Conservation (phyloP, 2,888 invertebrate genomes). For the Limenitis arthemis region DNA sequence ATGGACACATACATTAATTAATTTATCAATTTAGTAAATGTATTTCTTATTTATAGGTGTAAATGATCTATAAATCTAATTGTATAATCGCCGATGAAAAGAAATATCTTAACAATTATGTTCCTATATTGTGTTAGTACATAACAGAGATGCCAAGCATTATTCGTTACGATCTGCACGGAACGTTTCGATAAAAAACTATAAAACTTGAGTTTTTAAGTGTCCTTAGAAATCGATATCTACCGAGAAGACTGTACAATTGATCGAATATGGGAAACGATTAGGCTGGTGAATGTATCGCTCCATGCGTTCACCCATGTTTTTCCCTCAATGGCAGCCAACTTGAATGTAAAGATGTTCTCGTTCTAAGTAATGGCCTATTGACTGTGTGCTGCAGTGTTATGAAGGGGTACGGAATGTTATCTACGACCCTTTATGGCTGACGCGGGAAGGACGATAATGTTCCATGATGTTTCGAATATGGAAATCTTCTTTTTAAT, state of each 20-base stretch:
- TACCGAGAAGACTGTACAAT: not conserved
- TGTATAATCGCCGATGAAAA: too few relatives aligned
- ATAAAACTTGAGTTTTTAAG: not conserved
- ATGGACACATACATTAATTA: too few relatives aligned
- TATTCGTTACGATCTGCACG: too few relatives aligned
- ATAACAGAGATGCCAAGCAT: too few relatives aligned
- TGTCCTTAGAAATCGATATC: not conserved
- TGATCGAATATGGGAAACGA: slow-evolving; percentile 8
- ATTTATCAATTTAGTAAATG: too few relatives aligned
- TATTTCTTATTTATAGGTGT: too few relatives aligned
- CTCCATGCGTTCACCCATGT: slow-evolving; percentile 14
- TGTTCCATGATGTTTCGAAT: not conserved
- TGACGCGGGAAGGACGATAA: slow-evolving; percentile 5
- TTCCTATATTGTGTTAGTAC: too few relatives aligned
- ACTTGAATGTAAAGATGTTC: slow-evolving; percentile 11
- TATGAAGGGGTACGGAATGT: slow-evolving; percentile 19
- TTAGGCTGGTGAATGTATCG: slow-evolving; percentile 10
- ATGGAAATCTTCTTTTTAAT: slow-evolving; percentile 13
- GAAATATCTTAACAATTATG: too few relatives aligned
- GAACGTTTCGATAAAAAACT: not conserved
- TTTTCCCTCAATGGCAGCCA: slow-evolving; percentile 14
- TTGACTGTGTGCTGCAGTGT: slow-evolving; percentile 11
- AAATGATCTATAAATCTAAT: too few relatives aligned
- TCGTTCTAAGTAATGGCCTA: slow-evolving; percentile 17
- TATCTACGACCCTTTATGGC: slow-evolving; percentile 11